phyloP scores from a whole-genome alignment of 35 echinoderm and acorn worm genomes.

The Diadema setosum region DNA sequence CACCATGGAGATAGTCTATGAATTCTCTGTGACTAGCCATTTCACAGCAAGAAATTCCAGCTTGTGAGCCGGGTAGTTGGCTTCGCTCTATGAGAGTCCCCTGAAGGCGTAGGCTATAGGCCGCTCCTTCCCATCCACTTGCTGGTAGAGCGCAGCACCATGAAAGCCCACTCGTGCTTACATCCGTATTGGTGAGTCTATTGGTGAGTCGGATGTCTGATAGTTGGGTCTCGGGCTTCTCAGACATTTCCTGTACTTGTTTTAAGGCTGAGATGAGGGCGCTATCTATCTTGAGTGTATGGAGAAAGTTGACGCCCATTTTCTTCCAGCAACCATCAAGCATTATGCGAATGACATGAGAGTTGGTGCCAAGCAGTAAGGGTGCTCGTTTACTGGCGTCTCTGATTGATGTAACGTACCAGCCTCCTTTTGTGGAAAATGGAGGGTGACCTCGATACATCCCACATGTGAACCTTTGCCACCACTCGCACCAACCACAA shows the following conservation, averaged over 20 bases:
- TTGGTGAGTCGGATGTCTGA: background rate
- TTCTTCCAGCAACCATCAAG: background rate
- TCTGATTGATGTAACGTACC: background rate
- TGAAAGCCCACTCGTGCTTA: no score
- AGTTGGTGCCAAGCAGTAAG: slow-evolving; percentile 25
- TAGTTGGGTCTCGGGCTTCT: background rate
- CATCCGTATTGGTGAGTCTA: no score
- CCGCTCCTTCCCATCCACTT: no score
- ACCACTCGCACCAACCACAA: slow-evolving; percentile 38
- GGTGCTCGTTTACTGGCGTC: background rate
- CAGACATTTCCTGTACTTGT: no score
- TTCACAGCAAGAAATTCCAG: no score
- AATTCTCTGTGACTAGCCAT: no score
- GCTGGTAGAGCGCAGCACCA: no score
- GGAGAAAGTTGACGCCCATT: background rate
- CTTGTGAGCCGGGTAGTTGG: no score
- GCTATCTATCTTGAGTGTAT: background rate
- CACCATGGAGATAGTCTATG: no score
- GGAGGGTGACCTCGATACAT: background rate
- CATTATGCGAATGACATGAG: background rate
- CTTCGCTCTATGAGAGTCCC: no score
- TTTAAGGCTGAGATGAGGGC: background rate
- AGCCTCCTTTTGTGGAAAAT: background rate
- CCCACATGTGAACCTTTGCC: slow-evolving; percentile 41
- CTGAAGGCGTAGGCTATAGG: no score